Base-by-base conservation (phyloP, 92 coral and sea anemone genomes). In the Nematostella vectensis region DNA sequence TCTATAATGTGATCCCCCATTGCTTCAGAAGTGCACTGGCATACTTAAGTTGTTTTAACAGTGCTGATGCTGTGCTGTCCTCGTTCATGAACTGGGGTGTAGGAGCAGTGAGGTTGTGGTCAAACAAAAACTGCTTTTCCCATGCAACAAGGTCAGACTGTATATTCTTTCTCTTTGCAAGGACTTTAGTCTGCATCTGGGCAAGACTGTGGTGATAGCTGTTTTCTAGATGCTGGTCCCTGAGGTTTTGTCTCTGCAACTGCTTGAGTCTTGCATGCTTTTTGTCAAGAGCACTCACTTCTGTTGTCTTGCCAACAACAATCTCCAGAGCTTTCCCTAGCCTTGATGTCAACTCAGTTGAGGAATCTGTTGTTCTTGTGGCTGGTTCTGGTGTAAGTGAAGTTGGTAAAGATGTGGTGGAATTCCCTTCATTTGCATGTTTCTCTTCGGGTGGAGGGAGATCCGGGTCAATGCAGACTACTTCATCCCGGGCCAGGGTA, bases 91-190 rank as follows among this genome's bases (percentile, higher is more conserved):
- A 38, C 27, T 70, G 71, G 18, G 39, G 49, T 27, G 83, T 55
- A 13, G 88, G 78, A 59, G 59, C 31, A 36, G 25, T 48, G 20
- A 72, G 55, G 51, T 70, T 70, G 27, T 81, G 47, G 4, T 65
- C 19, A 1, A 75, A 13, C 20, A 75, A 59, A 66, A 63, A 81
- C 29, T 69, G 39, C 55, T 75, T 69, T 26, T 76, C 88, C 88
- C 88, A 69, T 55, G 60, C 62, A 19, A 31, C 55, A 15, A 70
- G 63, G 33, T 55, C n/a, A n/a, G n/a, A n/a, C n/a, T n/a, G n/a
- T n/a, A n/a, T n/a, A n/a, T n/a, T n/a, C n/a, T n/a, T n/a, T n/a
- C n/a, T n/a, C n/a, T n/a, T n/a, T n/a, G n/a, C n/a, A n/a, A n/a
- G n/a, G n/a, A n/a, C n/a, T n/a, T n/a, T n/a, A n/a, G n/a, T n/a